Base-by-base conservation (phyloP, 53 echinoderm and acorn worm species). In the Mesocentrotus franciscanus region DNA sequence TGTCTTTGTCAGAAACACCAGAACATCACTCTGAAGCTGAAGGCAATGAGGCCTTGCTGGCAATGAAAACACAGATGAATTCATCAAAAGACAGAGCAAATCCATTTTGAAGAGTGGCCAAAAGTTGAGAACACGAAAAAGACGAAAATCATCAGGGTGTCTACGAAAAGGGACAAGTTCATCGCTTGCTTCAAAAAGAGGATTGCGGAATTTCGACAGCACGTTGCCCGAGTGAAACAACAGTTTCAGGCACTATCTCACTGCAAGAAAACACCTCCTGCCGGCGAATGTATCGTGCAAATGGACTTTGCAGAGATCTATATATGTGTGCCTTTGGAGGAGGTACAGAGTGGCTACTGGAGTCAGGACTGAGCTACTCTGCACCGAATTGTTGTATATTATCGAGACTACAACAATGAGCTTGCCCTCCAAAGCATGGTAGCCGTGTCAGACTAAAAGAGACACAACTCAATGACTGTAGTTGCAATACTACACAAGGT, bases 231-330 rank as follows among this genome's bases (percentile, higher is more conserved):
- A 35, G 35, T 85, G 1, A 85, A 85, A 35, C 30, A 85, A 85
- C 85, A 85, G 55, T 85, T 92, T 75, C 71, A 74, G 39, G 92
- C 95, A 39, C 39, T 61, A 16, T 1, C 1, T 39, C 0, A 35
- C 1, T 78, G 78, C 36, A 78, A 78, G 15, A 16, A 78, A 7
- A 9, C 34, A 39, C 6, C n/a, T 72, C n/a, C 7, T 4, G 27
- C 7, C 5, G 11, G 72, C 4, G 8, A 27, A 72, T 39, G 29
- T 27, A n/a, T 93, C 70, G 83, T 96, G 9, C 95, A 95, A 34
- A 96, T 93, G 96, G 95, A 96, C 90, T 96, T 96, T 91, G 75
- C 96, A 0, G 94, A 95, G 60, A 96, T 95, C 91, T 96, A 96
- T 78, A 71, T 36, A 10, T 94, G 95, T 35, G 94, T 96, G 33